A percentile compares a stretch with the other conserved stretches of the same genome.
phyloP scores from a whole-genome alignment of 2,888 invertebrate genomes.

The Ariolimax columbianus region DNA sequence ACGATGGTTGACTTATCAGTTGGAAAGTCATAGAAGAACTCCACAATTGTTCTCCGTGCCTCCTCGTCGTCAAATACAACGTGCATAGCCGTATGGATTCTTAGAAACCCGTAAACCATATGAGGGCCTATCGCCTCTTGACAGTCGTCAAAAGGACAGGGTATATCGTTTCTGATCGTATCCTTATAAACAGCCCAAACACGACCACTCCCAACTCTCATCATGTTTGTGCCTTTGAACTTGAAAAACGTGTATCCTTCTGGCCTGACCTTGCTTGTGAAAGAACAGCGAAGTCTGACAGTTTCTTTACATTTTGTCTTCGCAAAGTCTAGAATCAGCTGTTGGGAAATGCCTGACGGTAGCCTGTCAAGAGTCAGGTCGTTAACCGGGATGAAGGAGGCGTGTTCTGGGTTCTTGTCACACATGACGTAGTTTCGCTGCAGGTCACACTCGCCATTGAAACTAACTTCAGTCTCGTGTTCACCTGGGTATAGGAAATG shows the following conservation, averaged over 20 bases:
- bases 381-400: neutral
- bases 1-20: neutral
- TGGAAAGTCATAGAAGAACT: neutral
- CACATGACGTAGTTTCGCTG: neutral
- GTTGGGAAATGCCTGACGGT: neutral
- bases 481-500: too few relatives aligned
- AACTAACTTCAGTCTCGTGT: neutral
- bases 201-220: neutral
- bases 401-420: neutral
- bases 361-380: neutral
- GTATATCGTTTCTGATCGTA: neutral
- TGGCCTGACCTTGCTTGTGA: neutral
- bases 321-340: neutral
- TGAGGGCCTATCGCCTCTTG: neutral
- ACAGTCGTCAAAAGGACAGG: neutral
- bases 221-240: neutral
- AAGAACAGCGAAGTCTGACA: neutral
- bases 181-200: neutral
- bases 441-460: neutral
- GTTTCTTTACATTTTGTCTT: neutral
- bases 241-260: neutral
- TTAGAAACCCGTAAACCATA: neutral
- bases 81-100: neutral
- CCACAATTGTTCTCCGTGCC: neutral
- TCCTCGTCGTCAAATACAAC: constrained; percentile 11